A percentile compares a stretch with the other conserved stretches of the same genome.
phyloP scores from a whole-genome alignment of 2,888 invertebrate genomes.

The Eristalis arbustorum region DNA sequence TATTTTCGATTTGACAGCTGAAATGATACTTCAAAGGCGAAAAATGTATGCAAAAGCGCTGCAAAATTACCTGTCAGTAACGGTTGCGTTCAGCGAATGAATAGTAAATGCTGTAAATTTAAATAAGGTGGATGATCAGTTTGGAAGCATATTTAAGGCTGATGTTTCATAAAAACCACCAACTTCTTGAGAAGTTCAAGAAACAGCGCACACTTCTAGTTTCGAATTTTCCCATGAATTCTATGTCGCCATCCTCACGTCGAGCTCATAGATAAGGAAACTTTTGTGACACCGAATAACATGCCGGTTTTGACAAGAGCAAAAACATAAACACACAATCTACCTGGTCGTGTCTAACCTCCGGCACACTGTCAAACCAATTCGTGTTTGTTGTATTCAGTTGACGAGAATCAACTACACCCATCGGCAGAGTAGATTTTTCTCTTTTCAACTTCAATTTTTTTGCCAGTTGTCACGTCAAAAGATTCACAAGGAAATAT shows the following conservation, averaged over 20 bases:
- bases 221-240: too few relatives aligned
- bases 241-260: too few relatives aligned
- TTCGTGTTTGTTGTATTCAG: neutral
- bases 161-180: too few relatives aligned
- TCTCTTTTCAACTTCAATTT: conserved; percentile 28
- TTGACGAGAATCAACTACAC: neutral
- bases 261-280: too few relatives aligned
- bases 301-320: neutral
- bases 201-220: too few relatives aligned
- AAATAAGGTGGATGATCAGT: too few relatives aligned
- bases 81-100: neutral
- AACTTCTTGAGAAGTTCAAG: too few relatives aligned
- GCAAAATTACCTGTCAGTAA: neutral
- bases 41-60: conserved; percentile 20
- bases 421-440: neutral
- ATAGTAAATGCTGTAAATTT: too few relatives aligned
- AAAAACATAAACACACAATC: neutral
- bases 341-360: neutral
- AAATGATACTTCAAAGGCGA: neutral
- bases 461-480: conserved; percentile 61
- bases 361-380: neutral
- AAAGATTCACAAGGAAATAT: conserved; percentile 71
- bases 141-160: too few relatives aligned
- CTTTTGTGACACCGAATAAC: neutral
- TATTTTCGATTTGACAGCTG: neutral